phyloP scores from a whole-genome alignment of 2,797 vertebrate genomes.

The Prunella strophiata region DNA sequence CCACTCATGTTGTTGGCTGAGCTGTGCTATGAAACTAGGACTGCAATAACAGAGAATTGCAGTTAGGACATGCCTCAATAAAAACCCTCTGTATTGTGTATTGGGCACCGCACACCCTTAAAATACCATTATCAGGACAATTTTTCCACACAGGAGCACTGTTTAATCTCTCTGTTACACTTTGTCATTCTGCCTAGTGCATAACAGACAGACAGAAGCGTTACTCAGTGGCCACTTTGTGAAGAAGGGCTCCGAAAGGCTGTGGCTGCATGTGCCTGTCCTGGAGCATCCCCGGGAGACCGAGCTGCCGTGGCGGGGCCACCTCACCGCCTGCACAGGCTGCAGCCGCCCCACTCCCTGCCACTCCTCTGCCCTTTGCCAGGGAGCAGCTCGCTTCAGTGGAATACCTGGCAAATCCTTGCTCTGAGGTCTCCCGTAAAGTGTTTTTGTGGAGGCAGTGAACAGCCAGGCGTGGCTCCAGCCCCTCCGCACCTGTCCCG shows the following conservation, averaged over 20 bases:
- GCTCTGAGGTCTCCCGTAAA: background rate
- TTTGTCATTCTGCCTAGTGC: background rate
- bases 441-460: background rate
- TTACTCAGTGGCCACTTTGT: rapidly evolving
- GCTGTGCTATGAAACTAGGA: background rate
- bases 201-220: rapidly evolving
- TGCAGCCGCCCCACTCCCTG: background rate
- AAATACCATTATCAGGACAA: background rate
- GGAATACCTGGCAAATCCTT: slow-evolving; percentile 20
- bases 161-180: background rate
- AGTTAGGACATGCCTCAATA: slow-evolving; percentile 11
- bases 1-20: slow-evolving; percentile 20
- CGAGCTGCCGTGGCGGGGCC: rapidly evolving
- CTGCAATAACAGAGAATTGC: slow-evolving; percentile 24
- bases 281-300: background rate
- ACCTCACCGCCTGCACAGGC: background rate
- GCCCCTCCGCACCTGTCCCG: background rate
- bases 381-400: background rate
- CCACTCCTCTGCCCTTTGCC: background rate
- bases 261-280: background rate
- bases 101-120: background rate
- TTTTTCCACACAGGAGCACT: background rate
- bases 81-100: background rate
- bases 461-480: background rate
- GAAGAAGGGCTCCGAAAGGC: background rate